phyloP scores from a whole-genome alignment of 2,797 vertebrate species.

The Rhinophrynus dorsalis region DNA sequence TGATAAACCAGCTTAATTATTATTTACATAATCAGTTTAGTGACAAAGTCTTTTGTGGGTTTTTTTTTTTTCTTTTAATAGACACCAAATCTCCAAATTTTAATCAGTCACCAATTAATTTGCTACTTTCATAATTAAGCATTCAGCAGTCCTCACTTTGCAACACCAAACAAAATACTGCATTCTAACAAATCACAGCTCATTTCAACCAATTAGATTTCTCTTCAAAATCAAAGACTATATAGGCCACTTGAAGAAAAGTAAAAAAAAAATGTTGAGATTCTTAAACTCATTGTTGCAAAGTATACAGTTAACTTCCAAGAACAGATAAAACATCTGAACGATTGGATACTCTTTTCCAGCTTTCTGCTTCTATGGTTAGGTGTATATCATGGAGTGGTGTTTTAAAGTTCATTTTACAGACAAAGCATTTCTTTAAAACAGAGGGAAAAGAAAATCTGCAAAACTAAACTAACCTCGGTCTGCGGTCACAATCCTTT shows the following conservation, averaged over 20 bases:
- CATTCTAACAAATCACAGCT: constrained; percentile 23
- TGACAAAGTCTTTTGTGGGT: too few species aligned
- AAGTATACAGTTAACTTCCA: constrained; percentile 38
- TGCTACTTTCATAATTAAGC: constrained; percentile 66
- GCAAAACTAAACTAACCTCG: constrained; percentile 99
- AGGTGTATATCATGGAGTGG: constrained; percentile 66
- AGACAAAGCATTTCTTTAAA: constrained; percentile 73
- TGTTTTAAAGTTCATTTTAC: constrained; percentile 73
- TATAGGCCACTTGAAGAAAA: too few species aligned
- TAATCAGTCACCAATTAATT: constrained; percentile 68
- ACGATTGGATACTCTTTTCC: not conserved
- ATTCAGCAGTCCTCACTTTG: constrained; percentile 68
- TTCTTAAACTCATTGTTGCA: too few species aligned
- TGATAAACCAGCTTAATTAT: too few species aligned
- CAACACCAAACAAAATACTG: constrained; percentile 69
- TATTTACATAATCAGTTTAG: too few species aligned
- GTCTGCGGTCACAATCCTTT: constrained; percentile 99
- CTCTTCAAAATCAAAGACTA: too few species aligned
- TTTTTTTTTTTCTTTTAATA: too few species aligned
- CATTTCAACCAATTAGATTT: too few species aligned
- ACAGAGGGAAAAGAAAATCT: too few species aligned
- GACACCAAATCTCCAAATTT: constrained; percentile 76
- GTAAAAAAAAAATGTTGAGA: too few species aligned
- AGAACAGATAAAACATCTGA: constrained; percentile 39
- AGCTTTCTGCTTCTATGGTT: not conserved